Percentiles rank a stretch among this genome's conserved stretches.
Conservation (phyloP, 2,797 vertebrate genomes). For the Garrulus glandarius region DNA sequence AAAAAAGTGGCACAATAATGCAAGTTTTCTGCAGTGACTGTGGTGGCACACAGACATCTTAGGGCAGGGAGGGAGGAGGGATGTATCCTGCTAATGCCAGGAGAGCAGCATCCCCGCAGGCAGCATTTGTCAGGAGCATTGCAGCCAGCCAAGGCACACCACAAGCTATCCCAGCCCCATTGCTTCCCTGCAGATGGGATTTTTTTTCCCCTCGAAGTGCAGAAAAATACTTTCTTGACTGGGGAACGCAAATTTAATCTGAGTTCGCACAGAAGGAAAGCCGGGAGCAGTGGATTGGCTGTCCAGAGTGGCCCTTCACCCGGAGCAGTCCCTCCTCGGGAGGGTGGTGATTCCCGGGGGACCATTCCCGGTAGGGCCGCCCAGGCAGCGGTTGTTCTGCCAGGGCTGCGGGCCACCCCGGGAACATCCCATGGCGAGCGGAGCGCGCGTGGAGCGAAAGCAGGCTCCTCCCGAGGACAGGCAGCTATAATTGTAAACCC, state of each 20-base stretch:
- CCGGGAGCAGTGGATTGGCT: background rate
- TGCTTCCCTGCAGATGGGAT: background rate
- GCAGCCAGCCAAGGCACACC: background rate
- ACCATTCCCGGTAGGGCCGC: fast-evolving
- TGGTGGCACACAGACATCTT: fast-evolving
- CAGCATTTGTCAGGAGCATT: background rate
- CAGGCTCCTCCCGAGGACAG: background rate
- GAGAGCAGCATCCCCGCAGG: background rate
- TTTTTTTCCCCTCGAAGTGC: background rate
- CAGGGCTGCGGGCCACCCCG: background rate
- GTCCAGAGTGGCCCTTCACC: background rate
- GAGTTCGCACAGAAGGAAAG: background rate
- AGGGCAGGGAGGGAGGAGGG: background rate
- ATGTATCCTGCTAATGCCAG: background rate
- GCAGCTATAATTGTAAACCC: slow-evolving; percentile 1
- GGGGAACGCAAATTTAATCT: background rate
- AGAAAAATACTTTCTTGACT: background rate
- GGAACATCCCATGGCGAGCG: background rate
- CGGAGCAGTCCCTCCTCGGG: background rate
- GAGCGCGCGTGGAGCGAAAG: background rate
- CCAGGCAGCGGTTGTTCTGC: background rate
- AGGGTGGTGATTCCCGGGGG: background rate
- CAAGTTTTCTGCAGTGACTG: background rate
- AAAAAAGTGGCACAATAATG: background rate
- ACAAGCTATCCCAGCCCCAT: background rate